phyloP scores from a whole-genome alignment of 2,888 invertebrate genomes.

The Philopedon plagiatum region DNA sequence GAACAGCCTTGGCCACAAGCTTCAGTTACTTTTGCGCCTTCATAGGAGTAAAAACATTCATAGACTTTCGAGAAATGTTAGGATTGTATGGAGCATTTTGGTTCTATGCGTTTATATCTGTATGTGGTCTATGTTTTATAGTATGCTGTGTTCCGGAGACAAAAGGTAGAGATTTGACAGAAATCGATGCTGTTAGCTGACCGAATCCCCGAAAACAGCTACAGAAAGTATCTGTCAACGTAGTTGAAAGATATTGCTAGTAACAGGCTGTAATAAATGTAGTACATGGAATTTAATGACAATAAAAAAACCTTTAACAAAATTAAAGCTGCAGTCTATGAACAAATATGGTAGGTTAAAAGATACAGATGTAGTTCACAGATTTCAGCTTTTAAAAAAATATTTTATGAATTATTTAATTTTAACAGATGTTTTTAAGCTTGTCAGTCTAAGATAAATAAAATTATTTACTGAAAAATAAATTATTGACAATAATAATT shows the following conservation, averaged over 20 bases:
- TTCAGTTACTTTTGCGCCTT: conserved; percentile 91
- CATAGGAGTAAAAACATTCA: conserved; percentile 88
- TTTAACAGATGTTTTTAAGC: too few species aligned
- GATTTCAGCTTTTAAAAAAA: too few species aligned
- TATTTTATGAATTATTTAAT: too few species aligned
- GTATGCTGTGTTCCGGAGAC: conserved; percentile 92
- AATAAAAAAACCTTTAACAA: conserved; percentile 16
- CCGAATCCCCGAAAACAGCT: conserved; percentile 57
- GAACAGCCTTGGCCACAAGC: conserved; percentile 88
- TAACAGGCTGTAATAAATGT: conserved; percentile 3
- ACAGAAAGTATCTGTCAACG: conserved; percentile 60
- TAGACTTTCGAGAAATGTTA: conserved; percentile 83
- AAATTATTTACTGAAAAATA: background rate
- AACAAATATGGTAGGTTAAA: background rate
- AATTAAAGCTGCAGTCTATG: background rate
- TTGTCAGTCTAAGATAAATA: too few species aligned
- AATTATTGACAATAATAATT: background rate
- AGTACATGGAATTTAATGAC: conserved; percentile 14
- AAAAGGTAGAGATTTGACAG: conserved; percentile 90
- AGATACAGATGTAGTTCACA: background rate
- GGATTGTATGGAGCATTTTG: conserved; percentile 90
- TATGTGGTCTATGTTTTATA: conserved; percentile 87
- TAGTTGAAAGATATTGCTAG: conserved; percentile 63
- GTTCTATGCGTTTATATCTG: conserved; percentile 88
- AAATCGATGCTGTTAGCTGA: conserved; percentile 79